These are phyloP conservation scores for Bugula neritina DNA, from an alignment of 2,888 invertebrate genomes.

Conservation along the genomic window DNA sequence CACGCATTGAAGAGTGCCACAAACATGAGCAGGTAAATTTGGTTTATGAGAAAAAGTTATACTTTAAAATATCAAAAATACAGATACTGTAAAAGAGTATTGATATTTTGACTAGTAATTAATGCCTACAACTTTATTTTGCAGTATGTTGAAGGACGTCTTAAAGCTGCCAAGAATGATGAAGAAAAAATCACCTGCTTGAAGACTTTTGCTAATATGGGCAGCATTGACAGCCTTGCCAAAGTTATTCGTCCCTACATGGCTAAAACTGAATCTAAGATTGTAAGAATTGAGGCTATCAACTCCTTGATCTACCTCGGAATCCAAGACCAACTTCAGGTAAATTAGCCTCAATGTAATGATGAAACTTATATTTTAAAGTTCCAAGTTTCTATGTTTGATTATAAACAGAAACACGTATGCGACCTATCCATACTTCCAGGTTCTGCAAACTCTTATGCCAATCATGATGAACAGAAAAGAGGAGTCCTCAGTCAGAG, in stretches of 20 bases:
- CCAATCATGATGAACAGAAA: not conserved
- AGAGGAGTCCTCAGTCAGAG: not conserved
- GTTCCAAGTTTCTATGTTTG: no score
- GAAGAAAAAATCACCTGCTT: slow-evolving; percentile 38
- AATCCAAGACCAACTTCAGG: slow-evolving; percentile 11
- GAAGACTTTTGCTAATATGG: slow-evolving; percentile 49
- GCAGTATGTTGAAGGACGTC: slow-evolving; percentile 32
- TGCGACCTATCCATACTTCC: not conserved
- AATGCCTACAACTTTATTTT: no score
- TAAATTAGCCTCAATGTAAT: not conserved
- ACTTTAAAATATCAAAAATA: no score
- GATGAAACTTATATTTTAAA: no score
- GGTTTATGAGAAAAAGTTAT: no score
- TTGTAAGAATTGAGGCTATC: slow-evolving; percentile 42
- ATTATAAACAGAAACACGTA: no score
- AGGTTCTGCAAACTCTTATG: slow-evolving; percentile 9
- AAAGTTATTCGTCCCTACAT: slow-evolving; percentile 37
- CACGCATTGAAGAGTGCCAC: not conserved
- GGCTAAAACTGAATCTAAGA: slow-evolving; percentile 33
- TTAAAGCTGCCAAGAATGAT: slow-evolving; percentile 26
- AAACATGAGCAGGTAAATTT: no score
- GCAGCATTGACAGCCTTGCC: slow-evolving; percentile 37
- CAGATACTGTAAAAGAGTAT: no score
- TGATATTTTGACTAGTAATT: no score
- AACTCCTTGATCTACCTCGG: slow-evolving; percentile 41